These are phyloP conservation scores for Rhinopomastus cyanomelas DNA, from an alignment of 2,113 vertebrate species.

Conservation along the genomic window DNA sequence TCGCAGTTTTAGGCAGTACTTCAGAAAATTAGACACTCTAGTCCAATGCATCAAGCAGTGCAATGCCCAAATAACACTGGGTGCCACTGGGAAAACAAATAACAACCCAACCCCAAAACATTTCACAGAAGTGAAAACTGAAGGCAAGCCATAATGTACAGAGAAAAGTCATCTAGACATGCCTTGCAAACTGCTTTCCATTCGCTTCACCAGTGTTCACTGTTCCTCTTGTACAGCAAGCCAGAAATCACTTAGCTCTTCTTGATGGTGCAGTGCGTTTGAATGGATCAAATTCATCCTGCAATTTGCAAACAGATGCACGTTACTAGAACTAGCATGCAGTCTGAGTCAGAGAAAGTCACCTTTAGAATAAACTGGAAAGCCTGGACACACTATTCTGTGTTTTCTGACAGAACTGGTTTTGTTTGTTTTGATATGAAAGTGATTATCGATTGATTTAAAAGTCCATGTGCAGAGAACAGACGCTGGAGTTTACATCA, in stretches of 20 bases:
- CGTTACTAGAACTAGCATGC: neutral
- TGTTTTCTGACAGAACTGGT: neutral
- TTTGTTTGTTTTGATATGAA: neutral
- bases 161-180: neutral
- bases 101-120: neutral
- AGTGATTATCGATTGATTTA: neutral
- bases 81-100: neutral
- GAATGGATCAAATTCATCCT: conserved; percentile 87
- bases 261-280: conserved; percentile 68
- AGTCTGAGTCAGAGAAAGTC: neutral
- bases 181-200: neutral
- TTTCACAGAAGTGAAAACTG: neutral
- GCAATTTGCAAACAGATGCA: neutral
- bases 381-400: neutral
- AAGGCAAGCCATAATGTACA: neutral
- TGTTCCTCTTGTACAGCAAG: neutral
- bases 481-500: neutral
- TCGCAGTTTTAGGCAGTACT: neutral
- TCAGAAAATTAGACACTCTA: neutral
- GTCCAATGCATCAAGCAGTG: neutral
- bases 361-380: neutral
- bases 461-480: neutral
- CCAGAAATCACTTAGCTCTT: conserved; percentile 68
- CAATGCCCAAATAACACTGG: neutral
- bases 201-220: neutral